A percentile compares a stretch with the other conserved stretches of the same genome.
Evolutionary conservation across 2,113 vertebrate species (phyloP).

Genomic region (Pandion haliaetus): DNA sequence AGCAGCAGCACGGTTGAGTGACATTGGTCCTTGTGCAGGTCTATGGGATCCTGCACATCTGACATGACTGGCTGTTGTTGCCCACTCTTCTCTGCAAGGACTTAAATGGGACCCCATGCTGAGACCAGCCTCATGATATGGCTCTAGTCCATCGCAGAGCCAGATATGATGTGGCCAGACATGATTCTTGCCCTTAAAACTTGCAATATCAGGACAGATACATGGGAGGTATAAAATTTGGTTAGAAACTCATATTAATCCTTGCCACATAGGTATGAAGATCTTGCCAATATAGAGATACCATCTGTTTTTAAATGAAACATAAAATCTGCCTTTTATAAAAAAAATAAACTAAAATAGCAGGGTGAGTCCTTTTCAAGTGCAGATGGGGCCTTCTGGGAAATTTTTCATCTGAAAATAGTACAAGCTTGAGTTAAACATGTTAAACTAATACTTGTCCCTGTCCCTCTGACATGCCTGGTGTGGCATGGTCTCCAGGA

Average conservation of each 20-base stretch:
- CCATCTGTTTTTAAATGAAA: neutral
- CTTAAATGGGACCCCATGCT: neutral
- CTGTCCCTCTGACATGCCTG: neutral
- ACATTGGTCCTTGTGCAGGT: neutral
- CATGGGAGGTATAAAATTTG: neutral
- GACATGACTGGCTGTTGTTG: neutral
- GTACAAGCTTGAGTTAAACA: neutral
- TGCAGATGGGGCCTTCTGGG: neutral
- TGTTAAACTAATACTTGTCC: neutral
- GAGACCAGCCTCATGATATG: neutral
- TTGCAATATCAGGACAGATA: neutral
- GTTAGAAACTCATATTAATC: neutral
- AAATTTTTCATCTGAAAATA: neutral
- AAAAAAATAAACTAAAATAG: neutral
- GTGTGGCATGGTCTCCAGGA: neutral
- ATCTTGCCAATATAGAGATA: neutral
- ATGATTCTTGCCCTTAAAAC: neutral
- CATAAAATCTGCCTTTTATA: neutral
- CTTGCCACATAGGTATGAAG: neutral
- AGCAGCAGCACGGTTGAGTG: rapidly evolving
- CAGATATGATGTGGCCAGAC: neutral
- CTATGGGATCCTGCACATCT: neutral
- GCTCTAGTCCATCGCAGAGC: neutral
- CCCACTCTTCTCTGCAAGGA: neutral
- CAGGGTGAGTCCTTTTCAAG: neutral